Base-by-base conservation (phyloP, 2,888 invertebrate species). In the Pantelozetes paolii region DNA sequence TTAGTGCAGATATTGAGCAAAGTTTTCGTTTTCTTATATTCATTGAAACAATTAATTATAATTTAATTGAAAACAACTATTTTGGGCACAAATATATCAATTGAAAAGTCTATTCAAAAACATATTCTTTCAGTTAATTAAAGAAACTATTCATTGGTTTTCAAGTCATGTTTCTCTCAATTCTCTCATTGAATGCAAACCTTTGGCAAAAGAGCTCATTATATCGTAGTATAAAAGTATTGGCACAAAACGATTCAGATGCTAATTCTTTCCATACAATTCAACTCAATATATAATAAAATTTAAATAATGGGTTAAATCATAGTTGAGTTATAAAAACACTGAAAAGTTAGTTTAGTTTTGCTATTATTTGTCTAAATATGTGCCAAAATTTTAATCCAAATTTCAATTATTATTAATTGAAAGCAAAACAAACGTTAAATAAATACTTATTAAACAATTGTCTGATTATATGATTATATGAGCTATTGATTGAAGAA, bases 181-280 rank as follows among this genome's bases (percentile, higher is more conserved):
- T 13, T 45, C 6, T 45, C 5, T 50, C 50, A 50, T 50, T 50
- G 50, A 50, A 50, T 50, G 50, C n/a, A 50, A 50, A 50, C 50
- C 50, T 50, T 50, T 50, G 50, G 50, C 50, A 50, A 50, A 50
- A 50, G 2, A 50, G 50, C 50, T 50, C 50, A 50, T 50, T 50
- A 50, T 50, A 50, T 20, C 3, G 6, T 20, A 20, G 3, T 3
- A 20, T 23, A 13, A 40, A 40, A 20, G 50, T 50, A 11, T 50
- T 50, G 50, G 23, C 50, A 50, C 50, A 50, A 15, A 50, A 50
- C 6, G 20, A 20, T 23, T 20, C n/a, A 50, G 50, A 50, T 9
- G 8, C 13, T 9, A 9, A 40, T 40, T 40, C 40, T 40, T 11
- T 45, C 6, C 8, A 45, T 6, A 45, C 40, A 13, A 13, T 45